Conservation (phyloP, 2,113 vertebrate genomes). For the Passer montanus region DNA sequence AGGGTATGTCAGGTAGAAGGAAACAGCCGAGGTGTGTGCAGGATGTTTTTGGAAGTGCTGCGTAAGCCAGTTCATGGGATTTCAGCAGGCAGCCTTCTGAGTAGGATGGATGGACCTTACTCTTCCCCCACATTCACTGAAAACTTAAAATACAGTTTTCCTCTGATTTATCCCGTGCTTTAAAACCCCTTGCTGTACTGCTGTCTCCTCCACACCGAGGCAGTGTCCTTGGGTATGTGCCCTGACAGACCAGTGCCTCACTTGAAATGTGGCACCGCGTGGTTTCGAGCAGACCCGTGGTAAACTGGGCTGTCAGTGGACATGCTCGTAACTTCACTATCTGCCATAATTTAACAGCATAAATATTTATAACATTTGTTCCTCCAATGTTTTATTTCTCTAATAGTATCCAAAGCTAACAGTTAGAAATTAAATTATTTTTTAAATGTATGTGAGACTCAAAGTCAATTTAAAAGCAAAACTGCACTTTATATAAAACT, state of each 20-base stretch:
- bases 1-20: background rate
- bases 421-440: background rate
- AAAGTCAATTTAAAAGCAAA: background rate
- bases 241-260: background rate
- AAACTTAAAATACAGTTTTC: background rate
- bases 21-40: background rate
- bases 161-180: rapidly evolving
- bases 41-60: background rate
- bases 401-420: background rate
- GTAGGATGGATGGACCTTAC: background rate
- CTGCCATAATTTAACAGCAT: background rate
- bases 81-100: background rate
- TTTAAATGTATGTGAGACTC: background rate
- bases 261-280: background rate
- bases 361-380: background rate
- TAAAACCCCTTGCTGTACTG: background rate
- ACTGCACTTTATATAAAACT: background rate
- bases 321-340: background rate
- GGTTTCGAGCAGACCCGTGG: background rate
- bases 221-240: background rate
- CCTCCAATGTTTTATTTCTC: background rate
- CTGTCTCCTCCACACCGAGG: rapidly evolving
- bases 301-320: background rate
- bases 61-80: background rate
- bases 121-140: background rate